These are phyloP conservation scores for Neomonachus schauinslandi DNA, from an alignment of 2,113 vertebrate genomes.

Conservation along the genomic window DNA sequence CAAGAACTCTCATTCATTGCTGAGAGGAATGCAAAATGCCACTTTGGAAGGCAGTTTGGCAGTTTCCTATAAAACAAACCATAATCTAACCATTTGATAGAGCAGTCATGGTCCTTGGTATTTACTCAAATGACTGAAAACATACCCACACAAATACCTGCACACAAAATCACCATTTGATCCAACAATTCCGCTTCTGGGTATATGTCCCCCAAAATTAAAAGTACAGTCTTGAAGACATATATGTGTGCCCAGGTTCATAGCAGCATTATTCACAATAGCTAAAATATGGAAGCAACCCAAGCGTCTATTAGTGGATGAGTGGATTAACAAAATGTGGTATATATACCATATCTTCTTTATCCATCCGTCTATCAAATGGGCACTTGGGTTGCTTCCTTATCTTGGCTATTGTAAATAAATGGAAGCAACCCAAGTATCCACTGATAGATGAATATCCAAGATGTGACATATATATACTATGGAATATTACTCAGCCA, in stretches of 20 bases:
- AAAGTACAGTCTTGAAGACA: background rate
- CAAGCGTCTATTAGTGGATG: background rate
- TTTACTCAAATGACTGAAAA: background rate
- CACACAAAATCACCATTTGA: background rate
- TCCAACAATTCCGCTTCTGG: background rate
- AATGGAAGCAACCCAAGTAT: background rate
- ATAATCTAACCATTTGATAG: background rate
- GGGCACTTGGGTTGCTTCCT: background rate
- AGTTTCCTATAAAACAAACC: background rate
- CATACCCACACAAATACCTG: background rate
- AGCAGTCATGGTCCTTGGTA: background rate
- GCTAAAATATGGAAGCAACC: background rate
- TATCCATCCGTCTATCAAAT: background rate
- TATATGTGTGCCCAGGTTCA: background rate
- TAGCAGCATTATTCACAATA: background rate
- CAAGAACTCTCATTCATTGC: background rate
- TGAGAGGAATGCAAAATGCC: background rate
- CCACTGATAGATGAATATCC: background rate
- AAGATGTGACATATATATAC: background rate
- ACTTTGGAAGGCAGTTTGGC: background rate
- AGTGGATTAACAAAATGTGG: background rate
- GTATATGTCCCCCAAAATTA: background rate
- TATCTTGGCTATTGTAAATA: background rate
- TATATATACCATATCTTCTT: background rate
- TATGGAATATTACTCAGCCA: background rate